Conservation (phyloP, 2,113 vertebrate genomes). For the Ceratotherium simum region DNA sequence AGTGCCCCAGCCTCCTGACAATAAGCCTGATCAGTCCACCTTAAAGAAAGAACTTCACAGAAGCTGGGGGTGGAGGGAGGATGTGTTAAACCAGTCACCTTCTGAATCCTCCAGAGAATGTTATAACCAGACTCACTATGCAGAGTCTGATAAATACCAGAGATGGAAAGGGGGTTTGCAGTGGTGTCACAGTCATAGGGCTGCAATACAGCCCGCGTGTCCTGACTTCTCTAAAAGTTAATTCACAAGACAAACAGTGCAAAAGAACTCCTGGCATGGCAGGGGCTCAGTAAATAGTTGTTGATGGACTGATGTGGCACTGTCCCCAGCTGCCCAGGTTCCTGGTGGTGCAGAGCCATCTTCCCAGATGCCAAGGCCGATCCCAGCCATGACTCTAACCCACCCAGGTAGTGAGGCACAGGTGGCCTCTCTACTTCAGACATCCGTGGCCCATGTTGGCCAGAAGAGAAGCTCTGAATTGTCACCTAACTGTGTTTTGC, state of each 20-base stretch:
- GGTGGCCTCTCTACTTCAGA: background rate
- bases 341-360: background rate
- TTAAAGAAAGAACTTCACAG: background rate
- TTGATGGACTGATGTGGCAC: background rate
- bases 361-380: background rate
- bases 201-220: accelerated
- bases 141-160: background rate
- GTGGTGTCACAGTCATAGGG: background rate
- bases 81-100: background rate
- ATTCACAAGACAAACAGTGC: background rate
- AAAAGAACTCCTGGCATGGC: background rate
- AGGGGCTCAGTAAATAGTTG: background rate
- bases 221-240: background rate
- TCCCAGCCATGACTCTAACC: background rate
- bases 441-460: background rate
- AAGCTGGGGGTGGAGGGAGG: accelerated
- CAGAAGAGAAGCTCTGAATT: background rate
- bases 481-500: background rate
- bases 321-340: background rate
- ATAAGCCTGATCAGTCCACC: background rate
- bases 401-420: background rate
- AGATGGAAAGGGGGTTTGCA: background rate
- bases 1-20: background rate
- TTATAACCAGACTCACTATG: background rate
- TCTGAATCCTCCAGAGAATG: background rate